Percentiles rank a stretch among this genome's conserved stretches.
Conservation (phyloP, 2,888 invertebrate genomes). For the Nudaria mundana region DNA sequence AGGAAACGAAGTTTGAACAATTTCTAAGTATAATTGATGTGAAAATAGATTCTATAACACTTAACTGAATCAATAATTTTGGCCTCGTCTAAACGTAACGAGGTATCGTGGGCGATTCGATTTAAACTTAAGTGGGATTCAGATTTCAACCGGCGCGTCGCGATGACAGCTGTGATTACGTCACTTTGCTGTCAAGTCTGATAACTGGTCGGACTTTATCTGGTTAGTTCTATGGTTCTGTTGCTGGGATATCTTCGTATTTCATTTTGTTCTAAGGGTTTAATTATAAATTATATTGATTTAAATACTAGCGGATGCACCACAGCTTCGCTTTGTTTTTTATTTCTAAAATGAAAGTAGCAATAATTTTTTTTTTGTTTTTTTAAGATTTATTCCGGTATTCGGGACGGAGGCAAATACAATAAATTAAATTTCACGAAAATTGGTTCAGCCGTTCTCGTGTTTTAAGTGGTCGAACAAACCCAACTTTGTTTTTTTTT, state of each 20-base stretch:
- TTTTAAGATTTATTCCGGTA: too few species aligned
- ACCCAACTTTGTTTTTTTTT: too few species aligned
- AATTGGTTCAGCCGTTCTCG: too few species aligned
- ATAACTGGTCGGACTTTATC: slow-evolving; percentile 24
- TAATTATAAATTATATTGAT: too few species aligned
- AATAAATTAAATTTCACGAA: too few species aligned
- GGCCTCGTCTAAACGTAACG: slow-evolving; percentile 5
- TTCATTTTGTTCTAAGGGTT: background rate
- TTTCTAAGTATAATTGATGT: background rate
- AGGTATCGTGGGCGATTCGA: slow-evolving; percentile 18
- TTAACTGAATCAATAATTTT: slow-evolving; percentile 14
- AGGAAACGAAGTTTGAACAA: too few species aligned
- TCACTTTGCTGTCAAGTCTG: slow-evolving; percentile 31
- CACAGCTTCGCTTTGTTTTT: too few species aligned
- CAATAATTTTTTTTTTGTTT: too few species aligned
- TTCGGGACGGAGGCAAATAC: too few species aligned
- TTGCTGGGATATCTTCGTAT: background rate
- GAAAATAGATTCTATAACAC: background rate
- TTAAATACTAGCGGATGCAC: too few species aligned
- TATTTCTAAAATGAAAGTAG: too few species aligned
- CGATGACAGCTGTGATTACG: slow-evolving; percentile 34
- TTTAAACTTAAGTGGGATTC: slow-evolving; percentile 29
- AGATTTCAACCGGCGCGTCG: slow-evolving; percentile 24
- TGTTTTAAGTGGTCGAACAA: too few species aligned
- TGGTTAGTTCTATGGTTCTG: slow-evolving; percentile 4